phyloP scores from a whole-genome alignment of 2,113 vertebrate genomes.

The Clarias magur region DNA sequence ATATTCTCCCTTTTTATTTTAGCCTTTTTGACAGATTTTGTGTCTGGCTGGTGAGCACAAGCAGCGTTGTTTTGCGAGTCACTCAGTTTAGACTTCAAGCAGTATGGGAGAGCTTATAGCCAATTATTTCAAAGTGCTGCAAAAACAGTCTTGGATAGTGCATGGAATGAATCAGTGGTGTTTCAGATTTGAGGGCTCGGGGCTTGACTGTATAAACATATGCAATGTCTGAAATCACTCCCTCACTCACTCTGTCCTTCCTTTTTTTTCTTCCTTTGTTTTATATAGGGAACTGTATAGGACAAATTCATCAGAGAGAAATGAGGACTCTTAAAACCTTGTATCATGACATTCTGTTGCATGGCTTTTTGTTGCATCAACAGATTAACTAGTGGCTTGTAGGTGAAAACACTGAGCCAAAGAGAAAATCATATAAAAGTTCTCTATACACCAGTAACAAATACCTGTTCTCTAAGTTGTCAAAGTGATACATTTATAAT shows the following conservation, averaged over 20 bases:
- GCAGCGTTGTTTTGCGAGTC: slow-evolving; percentile 3
- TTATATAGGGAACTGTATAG: neutral
- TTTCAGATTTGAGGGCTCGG: neutral
- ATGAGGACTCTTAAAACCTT: neutral
- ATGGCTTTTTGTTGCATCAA: neutral
- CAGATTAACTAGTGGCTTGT: too few species aligned
- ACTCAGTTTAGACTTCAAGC: slow-evolving; percentile 7
- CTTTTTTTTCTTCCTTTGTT: neutral
- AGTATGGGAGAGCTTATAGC: neutral
- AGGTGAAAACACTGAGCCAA: neutral
- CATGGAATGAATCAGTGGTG: neutral
- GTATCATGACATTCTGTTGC: neutral
- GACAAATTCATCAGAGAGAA: neutral
- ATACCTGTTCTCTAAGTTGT: neutral
- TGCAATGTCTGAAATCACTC: neutral
- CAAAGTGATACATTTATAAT: too few species aligned
- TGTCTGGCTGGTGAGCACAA: neutral
- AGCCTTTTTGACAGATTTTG: slow-evolving; percentile 1
- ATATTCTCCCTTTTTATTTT: neutral
- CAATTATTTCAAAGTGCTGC: neutral
- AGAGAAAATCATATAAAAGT: neutral
- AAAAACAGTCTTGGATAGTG: neutral
- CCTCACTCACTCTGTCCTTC: neutral
- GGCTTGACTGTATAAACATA: neutral
- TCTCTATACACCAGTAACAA: neutral